phyloP scores from a whole-genome alignment of 1,140 invertebrate species.

The Cydia amplana region DNA sequence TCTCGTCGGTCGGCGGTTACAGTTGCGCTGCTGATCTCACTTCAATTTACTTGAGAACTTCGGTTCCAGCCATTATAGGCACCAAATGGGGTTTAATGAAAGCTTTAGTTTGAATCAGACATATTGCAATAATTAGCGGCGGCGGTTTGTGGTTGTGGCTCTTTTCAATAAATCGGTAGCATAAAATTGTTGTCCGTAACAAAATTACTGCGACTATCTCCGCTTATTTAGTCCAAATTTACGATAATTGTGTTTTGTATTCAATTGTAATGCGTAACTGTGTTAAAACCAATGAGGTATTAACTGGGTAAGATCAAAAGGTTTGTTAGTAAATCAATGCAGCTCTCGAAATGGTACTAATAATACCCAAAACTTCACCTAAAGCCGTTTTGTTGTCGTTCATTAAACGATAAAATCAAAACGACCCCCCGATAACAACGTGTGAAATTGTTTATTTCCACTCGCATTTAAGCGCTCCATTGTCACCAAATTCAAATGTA shows the following conservation, averaged over 20 bases:
- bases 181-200: neutral
- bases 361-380: conserved; percentile 18
- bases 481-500: conserved; percentile 66
- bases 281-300: neutral
- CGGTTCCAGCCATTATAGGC: neutral
- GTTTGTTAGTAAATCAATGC: neutral
- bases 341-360: neutral
- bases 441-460: conserved; percentile 58
- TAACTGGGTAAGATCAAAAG: too few species aligned
- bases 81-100: conserved; percentile 4
- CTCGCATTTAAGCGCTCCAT: conserved; percentile 55
- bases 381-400: conserved; percentile 22
- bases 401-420: conserved; percentile 45
- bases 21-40: conserved; percentile 18
- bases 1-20: conserved; percentile 1
- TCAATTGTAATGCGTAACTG: too few species aligned
- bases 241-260: too few species aligned
- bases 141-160: neutral
- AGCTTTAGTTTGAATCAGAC: neutral
- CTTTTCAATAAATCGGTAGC: neutral
- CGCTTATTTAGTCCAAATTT: neutral
- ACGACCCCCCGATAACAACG: conserved; percentile 42
- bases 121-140: neutral
- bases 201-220: neutral
- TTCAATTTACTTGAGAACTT: conserved; percentile 20